Conservation (phyloP, 2,888 invertebrate species). For the Agriopis marginaria region DNA sequence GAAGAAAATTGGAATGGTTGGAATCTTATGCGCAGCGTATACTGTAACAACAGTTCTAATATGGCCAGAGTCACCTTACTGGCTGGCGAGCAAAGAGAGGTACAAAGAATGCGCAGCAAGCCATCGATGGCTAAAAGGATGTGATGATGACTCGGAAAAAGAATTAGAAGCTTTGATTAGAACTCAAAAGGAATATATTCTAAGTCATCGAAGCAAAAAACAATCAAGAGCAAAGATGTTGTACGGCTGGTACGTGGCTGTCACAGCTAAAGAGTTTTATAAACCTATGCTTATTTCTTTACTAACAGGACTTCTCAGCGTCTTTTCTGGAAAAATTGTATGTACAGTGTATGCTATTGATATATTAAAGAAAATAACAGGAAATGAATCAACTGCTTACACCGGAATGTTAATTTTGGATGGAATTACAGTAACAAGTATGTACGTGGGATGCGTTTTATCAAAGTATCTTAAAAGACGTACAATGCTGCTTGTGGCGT, state of each 20-base stretch:
- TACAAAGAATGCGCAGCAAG: slow-evolving; percentile 55
- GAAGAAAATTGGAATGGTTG: slow-evolving; percentile 49
- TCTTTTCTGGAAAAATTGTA: slow-evolving; percentile 57
- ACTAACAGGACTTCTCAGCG: slow-evolving; percentile 41
- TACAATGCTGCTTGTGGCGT: slow-evolving; percentile 48
- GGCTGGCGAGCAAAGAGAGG: slow-evolving; percentile 59
- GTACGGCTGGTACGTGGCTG: slow-evolving; percentile 25
- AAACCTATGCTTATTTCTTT: slow-evolving; percentile 52
- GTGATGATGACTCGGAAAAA: slow-evolving; percentile 50
- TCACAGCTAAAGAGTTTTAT: slow-evolving; percentile 52
- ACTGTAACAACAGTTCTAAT: slow-evolving; percentile 38
- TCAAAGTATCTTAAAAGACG: slow-evolving; percentile 51
- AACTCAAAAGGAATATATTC: slow-evolving; percentile 48
- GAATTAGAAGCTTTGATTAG: slow-evolving; percentile 55
- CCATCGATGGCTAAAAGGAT: slow-evolving; percentile 59
- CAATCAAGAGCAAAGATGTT: slow-evolving; percentile 16
- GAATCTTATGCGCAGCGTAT: slow-evolving; percentile 43
- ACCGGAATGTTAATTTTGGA: slow-evolving; percentile 61
- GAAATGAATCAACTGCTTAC: slow-evolving; percentile 56
- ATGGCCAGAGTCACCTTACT: slow-evolving; percentile 60
- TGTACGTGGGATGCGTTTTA: slow-evolving; percentile 53
- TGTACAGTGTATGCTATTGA: slow-evolving; percentile 60
- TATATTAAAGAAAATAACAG: slow-evolving; percentile 59
- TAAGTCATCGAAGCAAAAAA: slow-evolving; percentile 17
- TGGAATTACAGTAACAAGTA: slow-evolving; percentile 58